phyloP scores from a whole-genome alignment of 2,797 vertebrate species.

The Lagorchestes hirsutus region DNA sequence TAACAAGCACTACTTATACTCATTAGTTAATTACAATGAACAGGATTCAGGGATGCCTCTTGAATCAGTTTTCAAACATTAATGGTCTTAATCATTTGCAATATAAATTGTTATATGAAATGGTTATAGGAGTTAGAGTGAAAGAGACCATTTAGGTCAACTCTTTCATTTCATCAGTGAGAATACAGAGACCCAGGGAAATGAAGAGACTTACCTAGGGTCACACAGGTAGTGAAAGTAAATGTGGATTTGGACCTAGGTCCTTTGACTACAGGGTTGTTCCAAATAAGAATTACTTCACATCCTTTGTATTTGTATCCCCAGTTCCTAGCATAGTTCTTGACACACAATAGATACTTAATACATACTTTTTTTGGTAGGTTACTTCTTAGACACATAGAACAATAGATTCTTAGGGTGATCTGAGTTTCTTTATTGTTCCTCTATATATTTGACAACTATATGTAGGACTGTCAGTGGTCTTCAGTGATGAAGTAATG shows the following conservation, averaged over 20 bases:
- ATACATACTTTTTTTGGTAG: background rate
- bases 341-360: background rate
- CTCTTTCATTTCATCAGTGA: background rate
- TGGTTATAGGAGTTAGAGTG: background rate
- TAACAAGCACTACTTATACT: constrained; percentile 26
- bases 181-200: background rate
- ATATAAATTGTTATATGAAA: background rate
- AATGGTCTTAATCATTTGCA: constrained; percentile 20
- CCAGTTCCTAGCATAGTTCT: background rate
- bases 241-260: background rate
- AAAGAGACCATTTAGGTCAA: background rate
- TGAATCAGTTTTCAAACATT: constrained; percentile 51
- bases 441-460: background rate
- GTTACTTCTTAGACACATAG: background rate
- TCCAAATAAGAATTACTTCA: background rate
- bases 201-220: background rate
- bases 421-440: background rate
- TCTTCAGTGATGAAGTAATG: background rate
- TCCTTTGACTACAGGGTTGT: background rate
- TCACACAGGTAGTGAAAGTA: background rate
- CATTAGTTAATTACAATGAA: constrained; percentile 35
- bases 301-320: background rate
- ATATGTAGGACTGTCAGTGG: background rate
- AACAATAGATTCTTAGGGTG: background rate
- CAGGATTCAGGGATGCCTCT: constrained; percentile 14